Conservation (phyloP, 2,113 vertebrate genomes). For the Ardeotis arabs region DNA sequence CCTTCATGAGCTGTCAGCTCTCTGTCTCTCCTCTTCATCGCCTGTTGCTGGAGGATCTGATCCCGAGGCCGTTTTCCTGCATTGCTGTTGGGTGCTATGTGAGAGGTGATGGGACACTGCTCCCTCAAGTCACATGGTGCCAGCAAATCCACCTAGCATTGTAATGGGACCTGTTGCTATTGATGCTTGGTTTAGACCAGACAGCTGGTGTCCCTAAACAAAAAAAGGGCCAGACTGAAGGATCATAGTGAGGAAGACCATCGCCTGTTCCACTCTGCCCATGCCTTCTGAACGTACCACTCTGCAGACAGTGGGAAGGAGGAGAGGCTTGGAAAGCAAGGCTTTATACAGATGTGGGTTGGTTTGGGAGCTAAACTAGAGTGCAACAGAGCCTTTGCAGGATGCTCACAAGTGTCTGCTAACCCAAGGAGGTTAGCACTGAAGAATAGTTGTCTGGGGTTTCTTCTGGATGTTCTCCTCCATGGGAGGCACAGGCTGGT, state of each 20-base stretch:
- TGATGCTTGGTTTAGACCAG: not conserved
- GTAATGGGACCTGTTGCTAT: not conserved
- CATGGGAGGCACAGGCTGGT: not conserved
- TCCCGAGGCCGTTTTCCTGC: not conserved
- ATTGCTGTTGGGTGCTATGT: rapidly evolving
- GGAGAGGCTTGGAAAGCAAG: not conserved
- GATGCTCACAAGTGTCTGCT: not conserved
- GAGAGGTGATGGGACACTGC: not conserved
- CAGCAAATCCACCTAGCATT: not conserved
- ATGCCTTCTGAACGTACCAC: not conserved
- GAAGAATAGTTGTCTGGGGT: not conserved
- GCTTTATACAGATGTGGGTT: not conserved
- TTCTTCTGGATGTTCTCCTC: not conserved
- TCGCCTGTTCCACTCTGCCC: not conserved
- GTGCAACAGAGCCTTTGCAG: not conserved
- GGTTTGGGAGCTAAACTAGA: not conserved
- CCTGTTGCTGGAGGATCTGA: not conserved
- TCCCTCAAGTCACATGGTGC: not conserved
- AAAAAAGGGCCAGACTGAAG: not conserved
- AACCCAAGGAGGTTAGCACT: not conserved
- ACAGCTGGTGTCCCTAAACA: not conserved
- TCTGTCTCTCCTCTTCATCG: not conserved
- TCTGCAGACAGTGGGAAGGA: not conserved
- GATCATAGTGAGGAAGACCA: not conserved
- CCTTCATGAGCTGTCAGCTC: not conserved